A percentile compares a stretch with the other conserved stretches of the same genome.
These are phyloP conservation scores for Salpingus planirostris DNA, from an alignment of 2,888 invertebrate species.

Conservation along the genomic window DNA sequence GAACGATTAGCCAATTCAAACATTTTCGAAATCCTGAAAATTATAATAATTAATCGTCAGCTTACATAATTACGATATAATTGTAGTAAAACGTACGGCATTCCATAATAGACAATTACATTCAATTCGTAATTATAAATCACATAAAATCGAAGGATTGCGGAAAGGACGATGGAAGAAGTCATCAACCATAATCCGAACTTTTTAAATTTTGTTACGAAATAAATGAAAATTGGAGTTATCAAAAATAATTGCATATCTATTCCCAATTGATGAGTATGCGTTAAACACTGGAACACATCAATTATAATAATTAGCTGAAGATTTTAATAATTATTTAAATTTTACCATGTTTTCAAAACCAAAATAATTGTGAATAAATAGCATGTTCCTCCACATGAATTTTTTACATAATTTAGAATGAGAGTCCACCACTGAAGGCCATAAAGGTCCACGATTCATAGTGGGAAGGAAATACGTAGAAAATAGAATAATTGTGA, in stretches of 20 bases:
- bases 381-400: constrained; percentile 59
- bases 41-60: constrained; percentile 1
- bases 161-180: constrained; percentile 45
- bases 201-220: constrained; percentile 42
- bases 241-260: constrained; percentile 56
- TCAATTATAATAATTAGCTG: constrained; percentile 4
- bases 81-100: constrained; percentile 44
- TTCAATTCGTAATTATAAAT: constrained; percentile 49
- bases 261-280: constrained; percentile 60
- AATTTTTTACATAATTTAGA: constrained; percentile 53
- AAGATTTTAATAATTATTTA: constrained; percentile 6
- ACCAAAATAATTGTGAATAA: constrained; percentile 60
- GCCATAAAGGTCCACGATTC: constrained; percentile 59
- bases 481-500: constrained; percentile 54
- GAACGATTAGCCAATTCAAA: constrained; percentile 57
- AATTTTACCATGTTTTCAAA: constrained; percentile 54
- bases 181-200: constrained; percentile 42
- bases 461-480: constrained; percentile 52
- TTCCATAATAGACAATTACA: constrained; percentile 56
- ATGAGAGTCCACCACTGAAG: constrained; percentile 53
- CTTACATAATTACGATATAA: neutral
- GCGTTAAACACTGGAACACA: constrained; percentile 50
- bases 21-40: constrained; percentile 49
- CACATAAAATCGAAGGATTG: constrained; percentile 49
- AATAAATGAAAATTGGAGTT: constrained; percentile 49